Percentiles rank a stretch among this genome's conserved stretches.
Evolutionary conservation across 2,888 invertebrate genomes (phyloP).

Genomic region (Emesis russula): DNA sequence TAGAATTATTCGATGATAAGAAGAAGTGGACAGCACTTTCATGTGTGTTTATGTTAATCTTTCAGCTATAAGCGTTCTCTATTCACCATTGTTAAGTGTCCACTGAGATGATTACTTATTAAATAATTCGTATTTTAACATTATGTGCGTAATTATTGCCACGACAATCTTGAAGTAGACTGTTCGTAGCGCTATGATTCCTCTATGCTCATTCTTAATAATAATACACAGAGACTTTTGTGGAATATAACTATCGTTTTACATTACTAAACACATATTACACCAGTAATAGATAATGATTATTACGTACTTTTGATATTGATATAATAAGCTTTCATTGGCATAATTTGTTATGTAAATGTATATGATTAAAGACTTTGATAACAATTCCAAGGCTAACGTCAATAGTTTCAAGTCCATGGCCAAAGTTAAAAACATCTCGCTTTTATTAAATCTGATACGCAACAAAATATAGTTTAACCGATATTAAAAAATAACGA

Average conservation of each 20-base stretch:
- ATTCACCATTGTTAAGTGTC: neutral
- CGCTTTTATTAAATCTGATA: neutral
- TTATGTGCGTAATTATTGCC: conserved; percentile 93
- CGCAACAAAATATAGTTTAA: neutral
- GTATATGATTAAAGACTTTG: neutral
- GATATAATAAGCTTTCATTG: conserved; percentile 35
- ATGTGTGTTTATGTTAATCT: neutral
- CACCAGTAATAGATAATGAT: conserved; percentile 23
- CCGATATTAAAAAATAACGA: neutral
- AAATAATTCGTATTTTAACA: conserved; percentile 93
- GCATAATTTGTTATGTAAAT: neutral
- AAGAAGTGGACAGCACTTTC: neutral
- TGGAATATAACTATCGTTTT: conserved; percentile 40
- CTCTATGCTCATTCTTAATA: conserved; percentile 16
- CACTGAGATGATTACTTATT: conserved; percentile 91
- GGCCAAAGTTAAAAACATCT: neutral
- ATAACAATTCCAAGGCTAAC: conserved; percentile 19
- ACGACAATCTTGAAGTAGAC: conserved; percentile 87
- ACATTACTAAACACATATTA: conserved; percentile 39
- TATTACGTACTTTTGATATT: conserved; percentile 27
- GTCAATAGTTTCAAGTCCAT: neutral
- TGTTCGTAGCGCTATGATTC: neutral
- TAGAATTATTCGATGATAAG: conserved; percentile 92
- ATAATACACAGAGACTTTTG: conserved; percentile 40
- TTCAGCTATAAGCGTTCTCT: conserved; percentile 1